phyloP scores from a whole-genome alignment of 1,140 invertebrate species.

The Neodiprion pinetum region DNA sequence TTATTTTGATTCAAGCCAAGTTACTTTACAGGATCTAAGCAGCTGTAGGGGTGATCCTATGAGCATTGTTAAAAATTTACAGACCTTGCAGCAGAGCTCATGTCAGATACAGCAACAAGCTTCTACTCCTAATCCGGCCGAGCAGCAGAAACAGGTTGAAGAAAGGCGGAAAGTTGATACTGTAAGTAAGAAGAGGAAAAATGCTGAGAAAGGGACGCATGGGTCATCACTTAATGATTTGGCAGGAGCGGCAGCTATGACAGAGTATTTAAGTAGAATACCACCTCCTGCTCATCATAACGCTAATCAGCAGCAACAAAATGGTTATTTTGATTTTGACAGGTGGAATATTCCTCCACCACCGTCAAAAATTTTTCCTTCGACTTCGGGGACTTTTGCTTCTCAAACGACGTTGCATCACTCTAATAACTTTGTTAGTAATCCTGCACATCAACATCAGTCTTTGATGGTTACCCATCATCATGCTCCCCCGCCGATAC shows the following conservation, averaged over 20 bases:
- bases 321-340: constrained; percentile 77
- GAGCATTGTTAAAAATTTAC: constrained; percentile 77
- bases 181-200: constrained; percentile 50
- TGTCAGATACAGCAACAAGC: constrained; percentile 64
- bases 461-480: constrained; percentile 70
- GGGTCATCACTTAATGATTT: constrained; percentile 61
- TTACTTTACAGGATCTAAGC: constrained; percentile 73
- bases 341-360: constrained; percentile 74
- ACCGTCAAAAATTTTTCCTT: constrained; percentile 71
- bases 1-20: constrained; percentile 66
- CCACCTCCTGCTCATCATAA: constrained; percentile 76
- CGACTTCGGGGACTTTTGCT: constrained; percentile 59
- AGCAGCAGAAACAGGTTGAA: constrained; percentile 46
- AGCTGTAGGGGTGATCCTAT: constrained; percentile 77
- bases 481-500: constrained; percentile 63
- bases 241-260: constrained; percentile 58
- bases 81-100: constrained; percentile 67
- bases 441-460: constrained; percentile 66
- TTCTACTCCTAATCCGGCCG: constrained; percentile 19
- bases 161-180: constrained; percentile 43
- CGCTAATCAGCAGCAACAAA: constrained; percentile 67
- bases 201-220: constrained; percentile 50
- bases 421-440: constrained; percentile 60
- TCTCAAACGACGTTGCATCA: constrained; percentile 66
- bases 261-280: constrained; percentile 68